Conservation (phyloP, 2,113 vertebrate genomes). For the Tragelaphus buxtoni region DNA sequence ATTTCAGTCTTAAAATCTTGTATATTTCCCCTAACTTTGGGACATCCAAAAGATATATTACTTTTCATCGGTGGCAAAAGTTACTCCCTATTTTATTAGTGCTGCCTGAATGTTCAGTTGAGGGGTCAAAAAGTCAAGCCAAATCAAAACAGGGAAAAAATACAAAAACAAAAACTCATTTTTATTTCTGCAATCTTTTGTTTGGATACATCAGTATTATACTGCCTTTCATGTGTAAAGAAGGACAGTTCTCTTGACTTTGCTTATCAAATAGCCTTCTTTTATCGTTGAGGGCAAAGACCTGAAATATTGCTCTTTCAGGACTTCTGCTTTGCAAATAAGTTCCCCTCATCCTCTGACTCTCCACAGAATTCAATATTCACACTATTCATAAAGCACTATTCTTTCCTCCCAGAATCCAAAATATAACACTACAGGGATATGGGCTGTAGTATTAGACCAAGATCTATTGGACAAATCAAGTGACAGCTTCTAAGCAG, state of each 20-base stretch:
- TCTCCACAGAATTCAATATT: not conserved
- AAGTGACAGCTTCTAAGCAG: not conserved
- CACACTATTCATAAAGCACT: not conserved
- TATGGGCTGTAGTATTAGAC: not conserved
- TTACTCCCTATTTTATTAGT: conserved; percentile 8
- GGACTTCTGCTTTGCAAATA: conserved; percentile 33
- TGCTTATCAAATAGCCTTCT: conserved; percentile 22
- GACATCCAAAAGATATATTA: not conserved
- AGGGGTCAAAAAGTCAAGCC: not conserved
- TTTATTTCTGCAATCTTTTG: not conserved
- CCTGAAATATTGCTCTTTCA: conserved; percentile 38
- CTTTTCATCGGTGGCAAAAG: not conserved
- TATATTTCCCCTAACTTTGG: not conserved
- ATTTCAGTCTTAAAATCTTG: conserved; percentile 2
- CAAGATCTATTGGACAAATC: not conserved
- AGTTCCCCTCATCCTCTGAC: not conserved
- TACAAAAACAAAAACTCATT: not conserved
- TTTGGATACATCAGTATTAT: not conserved
- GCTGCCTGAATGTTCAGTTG: not conserved
- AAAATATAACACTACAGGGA: not conserved
- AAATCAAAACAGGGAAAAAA: not conserved
- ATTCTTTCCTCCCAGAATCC: not conserved
- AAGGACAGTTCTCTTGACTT: not conserved
- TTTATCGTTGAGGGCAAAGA: not conserved
- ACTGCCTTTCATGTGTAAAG: conserved; percentile 20